Evolutionary conservation across 2,797 vertebrate genomes (phyloP), one percentile per base, ranked within the genome.

Genomic region (Myotis pilosus): DNA sequence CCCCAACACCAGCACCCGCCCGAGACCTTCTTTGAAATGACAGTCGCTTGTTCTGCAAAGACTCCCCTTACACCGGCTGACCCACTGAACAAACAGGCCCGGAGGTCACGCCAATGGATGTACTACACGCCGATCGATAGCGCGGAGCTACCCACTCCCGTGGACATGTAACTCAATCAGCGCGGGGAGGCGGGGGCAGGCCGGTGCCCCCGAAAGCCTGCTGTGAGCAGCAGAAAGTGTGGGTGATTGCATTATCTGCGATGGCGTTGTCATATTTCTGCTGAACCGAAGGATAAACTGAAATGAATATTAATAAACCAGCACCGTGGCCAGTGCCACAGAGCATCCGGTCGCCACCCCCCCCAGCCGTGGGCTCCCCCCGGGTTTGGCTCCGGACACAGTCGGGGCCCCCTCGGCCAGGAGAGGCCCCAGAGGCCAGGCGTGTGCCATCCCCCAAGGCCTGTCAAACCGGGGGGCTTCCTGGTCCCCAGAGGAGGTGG

Each of bases 181-280:
- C 0, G 0, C 25, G 28, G 79, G 44, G 87, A 81, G 86, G 68
- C 72, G 55, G 92, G 87, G 68, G 79, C 49, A 95, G 75, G 74
- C 89, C 89, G 68, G 23, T 64, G 79, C 41, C 94, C 96, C 93
- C 8, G 19, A 88, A 96, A 96, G 90, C 92, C 51, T 97, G 96
- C 96, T 92, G 92, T 22, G 94, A 89, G 44, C 95, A 97, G 95
- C 96, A 97, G 95, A 96, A 97, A 94, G 81, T 51, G 75, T 64
- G 90, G 89, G 66, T 94, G 96, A 97, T 97, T 97, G 95, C 83
- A 96, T 97, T 97, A 96, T 72, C 82, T 41, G 51, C 84, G 91
- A 96, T 96, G 95, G 96, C 92, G 92, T 95, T 97, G 97, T 97
- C 97, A 96, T 97, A 94, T 96, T 97, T 96, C 96, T 97, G 96